Conservation (phyloP, 2,113 vertebrate species). For the Asarcornis scutulata region DNA sequence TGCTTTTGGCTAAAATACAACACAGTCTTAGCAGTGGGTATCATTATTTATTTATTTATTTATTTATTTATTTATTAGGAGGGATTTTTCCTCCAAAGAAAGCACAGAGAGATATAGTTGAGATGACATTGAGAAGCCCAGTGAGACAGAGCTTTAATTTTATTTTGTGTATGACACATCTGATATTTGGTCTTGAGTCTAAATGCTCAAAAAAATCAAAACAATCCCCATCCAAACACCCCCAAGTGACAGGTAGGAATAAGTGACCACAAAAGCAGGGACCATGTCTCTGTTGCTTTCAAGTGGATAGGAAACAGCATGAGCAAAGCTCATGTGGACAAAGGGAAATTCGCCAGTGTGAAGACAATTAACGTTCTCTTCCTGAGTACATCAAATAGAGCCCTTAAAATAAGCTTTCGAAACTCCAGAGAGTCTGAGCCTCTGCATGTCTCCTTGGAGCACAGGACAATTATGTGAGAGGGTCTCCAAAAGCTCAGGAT, state of each 20-base stretch:
- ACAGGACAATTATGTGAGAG: not conserved
- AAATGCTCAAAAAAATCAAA: not conserved
- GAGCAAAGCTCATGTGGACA: not conserved
- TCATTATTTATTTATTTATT: not conserved
- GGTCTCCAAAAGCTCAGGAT: not conserved
- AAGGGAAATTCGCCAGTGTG: not conserved
- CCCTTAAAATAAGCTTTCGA: not conserved
- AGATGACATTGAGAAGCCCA: not conserved
- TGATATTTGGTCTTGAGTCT: not conserved
- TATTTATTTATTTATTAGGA: not conserved
- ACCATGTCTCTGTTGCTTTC: not conserved
- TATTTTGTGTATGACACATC: not conserved
- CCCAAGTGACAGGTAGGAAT: not conserved
- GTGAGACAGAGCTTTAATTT: not conserved
- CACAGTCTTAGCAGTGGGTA: not conserved
- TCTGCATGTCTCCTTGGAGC: not conserved
- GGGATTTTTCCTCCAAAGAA: not conserved
- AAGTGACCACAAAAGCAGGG: not conserved
- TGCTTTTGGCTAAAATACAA: not conserved
- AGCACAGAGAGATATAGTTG: not conserved
- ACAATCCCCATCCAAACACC: not conserved
- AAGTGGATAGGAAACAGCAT: not conserved
- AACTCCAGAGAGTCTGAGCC: not conserved
- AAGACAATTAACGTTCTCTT: not conserved
- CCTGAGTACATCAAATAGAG: constrained; percentile 7